These are phyloP conservation scores for Clarias magur DNA, from an alignment of 2,113 vertebrate species.

Conservation along the genomic window DNA sequence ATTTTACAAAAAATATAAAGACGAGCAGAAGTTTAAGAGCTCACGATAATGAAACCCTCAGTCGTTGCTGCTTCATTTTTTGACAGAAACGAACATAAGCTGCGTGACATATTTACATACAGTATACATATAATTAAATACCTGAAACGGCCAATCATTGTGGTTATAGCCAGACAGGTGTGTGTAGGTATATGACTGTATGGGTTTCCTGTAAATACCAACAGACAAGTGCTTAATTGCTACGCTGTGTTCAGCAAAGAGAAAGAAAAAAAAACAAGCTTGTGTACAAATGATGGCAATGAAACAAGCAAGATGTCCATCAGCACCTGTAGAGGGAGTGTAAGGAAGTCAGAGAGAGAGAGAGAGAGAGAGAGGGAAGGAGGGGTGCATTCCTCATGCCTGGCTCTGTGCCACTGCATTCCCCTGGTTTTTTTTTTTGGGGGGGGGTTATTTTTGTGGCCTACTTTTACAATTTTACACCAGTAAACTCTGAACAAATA, in stretches of 20 bases:
- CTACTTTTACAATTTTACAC: conserved; percentile 5
- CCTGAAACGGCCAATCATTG: conserved; percentile 27
- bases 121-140: neutral
- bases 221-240: conserved; percentile 38
- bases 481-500: conserved; percentile 24
- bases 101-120: neutral
- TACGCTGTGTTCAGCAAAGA: conserved; percentile 33
- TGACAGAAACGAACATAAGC: neutral
- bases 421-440: conserved; percentile 9
- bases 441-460: conserved; percentile 34
- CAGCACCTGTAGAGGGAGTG: conserved; percentile 57
- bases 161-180: conserved; percentile 9
- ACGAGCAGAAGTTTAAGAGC: neutral
- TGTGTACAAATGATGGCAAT: conserved; percentile 58
- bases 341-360: conserved; percentile 51
- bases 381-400: conserved; percentile 15
- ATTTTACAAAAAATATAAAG: neutral
- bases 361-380: conserved; percentile 14
- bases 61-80: neutral
- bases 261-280: conserved; percentile 22
- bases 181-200: conserved; percentile 6
- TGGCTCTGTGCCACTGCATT: conserved; percentile 47
- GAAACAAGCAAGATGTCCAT: conserved; percentile 54
- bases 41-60: neutral
- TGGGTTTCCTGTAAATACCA: conserved; percentile 30